Evolutionary conservation across 1,140 invertebrate genomes (phyloP), one percentile per base, ranked within the genome.

Genomic region (Psilanteris sp.): DNA sequence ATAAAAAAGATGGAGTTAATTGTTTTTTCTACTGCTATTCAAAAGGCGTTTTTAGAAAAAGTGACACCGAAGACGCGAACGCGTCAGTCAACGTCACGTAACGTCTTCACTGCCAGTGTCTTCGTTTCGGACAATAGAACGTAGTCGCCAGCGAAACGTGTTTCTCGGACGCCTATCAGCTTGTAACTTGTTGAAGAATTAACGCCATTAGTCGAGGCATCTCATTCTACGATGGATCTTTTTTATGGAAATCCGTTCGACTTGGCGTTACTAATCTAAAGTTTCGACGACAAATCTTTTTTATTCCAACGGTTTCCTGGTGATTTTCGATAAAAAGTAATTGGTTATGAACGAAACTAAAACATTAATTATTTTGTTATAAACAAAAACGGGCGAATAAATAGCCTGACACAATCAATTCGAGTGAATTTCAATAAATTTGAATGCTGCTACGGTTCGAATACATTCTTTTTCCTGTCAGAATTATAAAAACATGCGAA

Each of bases 111-210:
- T 78, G 71, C 70, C 52, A 50, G 46, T 64, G 59, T 75, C 54
- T 14, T 18, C 6, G 50, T 72, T 73, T 37, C 32, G 62, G 32
- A 77, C 36, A 77, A 78, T 77, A 46, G 55, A 62, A 37, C 36
- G 5, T 20, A n/a, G n/a, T 57, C 59, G 67, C 34, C 34, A 31
- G 29, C 18, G 46, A 57, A 41, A 52, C 64, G 41, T 75, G 66
- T 59, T 50, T 41, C 16, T 34, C 39, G 54, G 27, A 79, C 72
- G 75, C 52, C 70, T 77, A 78, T 81, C 74, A 71, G 46, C 68
- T 44, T 75, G 64, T 79, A 76, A 83, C 77, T 77, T 62, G 71
- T 70, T 79, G 71, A 76, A 81, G 78, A 79, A 82, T 82, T 83
- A 81, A 81, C 72, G 73, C 79, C 73, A 83, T 83, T 81, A 83